Base-by-base conservation (phyloP, 1,140 invertebrate genomes). In the Pollicipes pollicipes region DNA sequence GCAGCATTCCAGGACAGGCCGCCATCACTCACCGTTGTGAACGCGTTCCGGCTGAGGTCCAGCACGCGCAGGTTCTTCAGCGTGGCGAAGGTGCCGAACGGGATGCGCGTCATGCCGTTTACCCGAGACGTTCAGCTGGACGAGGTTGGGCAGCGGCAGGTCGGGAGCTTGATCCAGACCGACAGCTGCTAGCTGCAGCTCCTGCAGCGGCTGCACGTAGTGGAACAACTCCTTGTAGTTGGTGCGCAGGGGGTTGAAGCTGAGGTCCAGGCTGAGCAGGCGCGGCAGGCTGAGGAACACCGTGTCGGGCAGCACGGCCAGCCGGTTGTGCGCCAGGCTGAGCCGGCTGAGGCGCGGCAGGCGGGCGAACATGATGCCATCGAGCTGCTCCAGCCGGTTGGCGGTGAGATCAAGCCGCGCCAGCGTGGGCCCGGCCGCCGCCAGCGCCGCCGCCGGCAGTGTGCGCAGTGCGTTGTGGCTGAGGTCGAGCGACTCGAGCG, bases 181-280 rank as follows among this genome's bases (percentile, higher is more conserved):
- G 77, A 88, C 87, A 77, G 85, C 85, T 67, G 86, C 85, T 73
- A 93, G 79, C 77, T 86, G 87, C 69, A 94, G 82, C 76, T 87
- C 83, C 76, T 88, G 85, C 32, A 93, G 81, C 73, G 88, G 87
- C 35, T 89, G 90, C 26, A 91, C 84, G 78, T 92, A 91, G 76
- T 92, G 88, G 76, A 93, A 91, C n/a, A 93, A 82, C 78, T 93
- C 90, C 71, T 91, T 91, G 76, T 91, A 90, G 79, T 93, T 93
- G 64, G 90, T 89, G 73, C 90, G 85, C 0, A 90, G 78, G n/a
- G 84, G 82, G 79, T 95, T 95, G 69, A 84, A 85, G 45, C 89
- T 89, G 2, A 95, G 80, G 78, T 93, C 89, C 71, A 95, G 79
- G 73, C 84, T 85, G 67, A 90, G 84, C 31, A 95, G 81, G 73